These are phyloP conservation scores for Zoanthus gigantus DNA, from an alignment of 92 coral and sea anemone genomes.

Conservation along the genomic window DNA sequence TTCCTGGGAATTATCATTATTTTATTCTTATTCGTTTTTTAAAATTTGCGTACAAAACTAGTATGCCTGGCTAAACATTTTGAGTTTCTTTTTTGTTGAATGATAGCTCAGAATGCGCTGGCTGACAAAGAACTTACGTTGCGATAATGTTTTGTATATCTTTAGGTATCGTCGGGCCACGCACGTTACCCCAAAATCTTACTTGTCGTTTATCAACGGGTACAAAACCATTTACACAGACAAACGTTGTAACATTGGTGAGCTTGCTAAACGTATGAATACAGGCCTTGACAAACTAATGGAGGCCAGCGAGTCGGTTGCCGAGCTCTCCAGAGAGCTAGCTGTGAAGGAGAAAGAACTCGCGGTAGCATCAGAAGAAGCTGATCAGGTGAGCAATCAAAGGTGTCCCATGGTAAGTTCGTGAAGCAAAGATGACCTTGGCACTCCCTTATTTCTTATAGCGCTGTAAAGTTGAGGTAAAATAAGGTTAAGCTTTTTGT, in stretches of 20 bases:
- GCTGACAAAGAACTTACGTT: not conserved
- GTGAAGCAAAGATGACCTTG: too few species aligned
- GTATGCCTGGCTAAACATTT: too few species aligned
- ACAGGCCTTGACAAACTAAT: slow-evolving; percentile 95
- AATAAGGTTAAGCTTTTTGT: too few species aligned
- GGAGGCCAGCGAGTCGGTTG: slow-evolving; percentile 98
- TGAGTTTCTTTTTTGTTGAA: too few species aligned
- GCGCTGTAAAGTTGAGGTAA: too few species aligned
- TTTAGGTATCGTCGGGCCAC: slow-evolving; percentile 95
- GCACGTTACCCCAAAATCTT: slow-evolving; percentile 98
- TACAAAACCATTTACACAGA: slow-evolving; percentile 88
- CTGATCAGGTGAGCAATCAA: slow-evolving; percentile 70
- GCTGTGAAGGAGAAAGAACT: slow-evolving; percentile 97
- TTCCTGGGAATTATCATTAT: too few species aligned
- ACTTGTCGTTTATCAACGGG: slow-evolving; percentile 93
- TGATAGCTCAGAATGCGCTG: not conserved
- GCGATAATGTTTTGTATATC: not conserved
- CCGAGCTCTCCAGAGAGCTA: slow-evolving; percentile 89
- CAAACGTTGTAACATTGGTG: slow-evolving; percentile 88
- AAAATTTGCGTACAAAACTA: too few species aligned
- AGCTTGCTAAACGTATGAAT: slow-evolving; percentile 91
- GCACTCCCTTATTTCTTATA: too few species aligned
- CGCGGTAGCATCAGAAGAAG: slow-evolving; percentile 95
- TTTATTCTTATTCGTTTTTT: too few species aligned
- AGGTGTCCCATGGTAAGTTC: too few species aligned